These are phyloP conservation scores for Theonella swinhoei DNA, from an alignment of 37 sponge, comb jelly and placozoan species.

Conservation along the genomic window DNA sequence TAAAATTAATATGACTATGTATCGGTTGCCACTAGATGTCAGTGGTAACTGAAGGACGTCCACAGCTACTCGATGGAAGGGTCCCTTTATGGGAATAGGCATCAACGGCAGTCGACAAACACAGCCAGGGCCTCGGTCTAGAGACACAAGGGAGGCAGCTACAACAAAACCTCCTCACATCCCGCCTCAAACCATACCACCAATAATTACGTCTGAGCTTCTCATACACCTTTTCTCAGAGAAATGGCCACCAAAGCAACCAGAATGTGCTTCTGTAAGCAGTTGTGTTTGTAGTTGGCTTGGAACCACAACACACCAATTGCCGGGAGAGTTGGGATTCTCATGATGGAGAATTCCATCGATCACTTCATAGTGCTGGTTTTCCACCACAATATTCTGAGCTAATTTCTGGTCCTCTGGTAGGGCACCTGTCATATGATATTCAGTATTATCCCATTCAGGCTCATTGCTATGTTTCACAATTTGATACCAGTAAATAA, in stretches of 20 bases:
- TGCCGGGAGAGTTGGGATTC: background rate
- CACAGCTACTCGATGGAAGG: too few species aligned
- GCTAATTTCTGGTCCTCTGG: too few species aligned
- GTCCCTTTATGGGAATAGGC: constrained; percentile 29
- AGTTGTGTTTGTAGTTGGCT: background rate
- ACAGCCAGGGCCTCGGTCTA: constrained; percentile 1
- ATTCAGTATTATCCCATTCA: too few species aligned
- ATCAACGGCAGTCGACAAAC: background rate
- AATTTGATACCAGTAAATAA: too few species aligned
- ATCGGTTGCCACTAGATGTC: constrained; percentile 37
- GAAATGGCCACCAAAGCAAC: constrained; percentile 22
- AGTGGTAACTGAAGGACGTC: constrained; percentile 42
- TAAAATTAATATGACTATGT: constrained; percentile 26
- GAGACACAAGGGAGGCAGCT: constrained; percentile 16
- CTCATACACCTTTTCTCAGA: constrained; percentile 7
- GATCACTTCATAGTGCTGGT: background rate
- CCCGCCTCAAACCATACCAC: constrained; percentile 18
- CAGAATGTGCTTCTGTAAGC: constrained; percentile 18
- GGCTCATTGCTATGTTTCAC: too few species aligned
- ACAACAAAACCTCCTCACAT: background rate
- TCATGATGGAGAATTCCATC: background rate
- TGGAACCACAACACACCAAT: background rate
- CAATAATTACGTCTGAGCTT: constrained; percentile 3
- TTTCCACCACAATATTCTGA: too few species aligned
- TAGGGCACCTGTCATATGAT: too few species aligned